A percentile compares a stretch with the other conserved stretches of the same genome.
Conservation (phyloP, 1,140 invertebrate genomes). For the Drosophila nigromelanica region DNA sequence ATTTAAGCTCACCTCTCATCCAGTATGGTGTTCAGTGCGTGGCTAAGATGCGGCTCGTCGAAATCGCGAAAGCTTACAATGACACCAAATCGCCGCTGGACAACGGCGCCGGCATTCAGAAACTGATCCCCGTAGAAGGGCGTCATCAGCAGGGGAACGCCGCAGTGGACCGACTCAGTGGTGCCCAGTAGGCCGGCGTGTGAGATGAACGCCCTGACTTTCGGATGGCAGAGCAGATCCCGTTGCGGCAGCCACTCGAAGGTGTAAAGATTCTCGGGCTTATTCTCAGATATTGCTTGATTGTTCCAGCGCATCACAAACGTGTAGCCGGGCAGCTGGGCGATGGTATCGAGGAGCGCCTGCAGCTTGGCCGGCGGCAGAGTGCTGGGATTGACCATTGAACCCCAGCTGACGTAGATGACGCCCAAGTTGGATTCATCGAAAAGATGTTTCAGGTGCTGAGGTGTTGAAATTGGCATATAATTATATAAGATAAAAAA, state of each 20-base stretch:
- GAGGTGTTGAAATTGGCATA: background rate
- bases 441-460: slow-evolving; percentile 76
- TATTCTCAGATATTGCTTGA: slow-evolving; percentile 84
- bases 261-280: slow-evolving; percentile 86
- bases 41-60: slow-evolving; percentile 85
- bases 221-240: slow-evolving; percentile 89
- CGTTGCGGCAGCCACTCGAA: slow-evolving; percentile 88
- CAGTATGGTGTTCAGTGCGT: slow-evolving; percentile 84
- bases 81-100: slow-evolving; percentile 86
- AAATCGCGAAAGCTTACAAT: slow-evolving; percentile 85
- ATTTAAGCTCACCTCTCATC: slow-evolving; percentile 31
- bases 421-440: slow-evolving; percentile 59
- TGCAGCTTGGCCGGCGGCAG: slow-evolving; percentile 85
- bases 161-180: slow-evolving; percentile 89
- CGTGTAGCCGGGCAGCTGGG: slow-evolving; percentile 79
- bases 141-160: slow-evolving; percentile 89
- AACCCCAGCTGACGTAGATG: slow-evolving; percentile 81
- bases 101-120: slow-evolving; percentile 85
- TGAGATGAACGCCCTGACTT: slow-evolving; percentile 88
- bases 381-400: slow-evolving; percentile 86
- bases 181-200: slow-evolving; percentile 90
- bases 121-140: slow-evolving; percentile 89
- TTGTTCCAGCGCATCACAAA: slow-evolving; percentile 90
- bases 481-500: background rate
- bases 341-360: slow-evolving; percentile 86